These are phyloP conservation scores for Eumeta japonica DNA, from an alignment of 1,140 invertebrate genomes.

Conservation along the genomic window DNA sequence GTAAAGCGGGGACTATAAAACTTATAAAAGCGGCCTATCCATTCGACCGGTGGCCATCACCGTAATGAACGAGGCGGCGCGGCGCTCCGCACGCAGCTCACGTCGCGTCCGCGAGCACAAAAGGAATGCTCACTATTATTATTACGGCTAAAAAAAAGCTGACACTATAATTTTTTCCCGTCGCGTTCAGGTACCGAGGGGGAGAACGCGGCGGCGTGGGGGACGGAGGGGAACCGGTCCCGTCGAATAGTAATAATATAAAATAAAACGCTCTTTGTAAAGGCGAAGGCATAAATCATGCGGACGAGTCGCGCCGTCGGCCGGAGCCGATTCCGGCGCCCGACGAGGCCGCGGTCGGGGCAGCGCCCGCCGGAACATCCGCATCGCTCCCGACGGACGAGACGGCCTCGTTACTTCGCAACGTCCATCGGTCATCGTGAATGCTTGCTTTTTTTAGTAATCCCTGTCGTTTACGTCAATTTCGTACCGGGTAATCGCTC, in stretches of 20 bases:
- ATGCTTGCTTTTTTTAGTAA: too few relatives aligned
- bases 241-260: conserved; percentile 9
- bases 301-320: conserved; percentile 43
- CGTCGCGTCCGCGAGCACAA: conserved; percentile 47
- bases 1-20: too few relatives aligned
- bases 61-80: too few relatives aligned
- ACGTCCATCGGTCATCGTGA: too few relatives aligned
- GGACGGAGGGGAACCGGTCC: conserved; percentile 40
- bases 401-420: background rate
- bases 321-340: conserved; percentile 31
- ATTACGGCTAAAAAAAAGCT: conserved; percentile 44
- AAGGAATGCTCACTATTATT: conserved; percentile 55
- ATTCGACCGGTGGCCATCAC: too few relatives aligned
- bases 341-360: too few relatives aligned
- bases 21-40: too few relatives aligned
- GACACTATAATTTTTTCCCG: conserved; percentile 43
- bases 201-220: conserved; percentile 25
- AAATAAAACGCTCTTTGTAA: conserved; percentile 39
- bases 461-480: too few relatives aligned
- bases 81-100: too few relatives aligned
- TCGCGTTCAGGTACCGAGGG: conserved; percentile 47
- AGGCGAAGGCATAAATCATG: conserved; percentile 48
- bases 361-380: too few relatives aligned
- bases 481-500: too few relatives aligned
- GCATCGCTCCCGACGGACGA: conserved; percentile 15